Evolutionary conservation across 2,113 vertebrate genomes (phyloP).

Genomic region (Nesogale talazaci): DNA sequence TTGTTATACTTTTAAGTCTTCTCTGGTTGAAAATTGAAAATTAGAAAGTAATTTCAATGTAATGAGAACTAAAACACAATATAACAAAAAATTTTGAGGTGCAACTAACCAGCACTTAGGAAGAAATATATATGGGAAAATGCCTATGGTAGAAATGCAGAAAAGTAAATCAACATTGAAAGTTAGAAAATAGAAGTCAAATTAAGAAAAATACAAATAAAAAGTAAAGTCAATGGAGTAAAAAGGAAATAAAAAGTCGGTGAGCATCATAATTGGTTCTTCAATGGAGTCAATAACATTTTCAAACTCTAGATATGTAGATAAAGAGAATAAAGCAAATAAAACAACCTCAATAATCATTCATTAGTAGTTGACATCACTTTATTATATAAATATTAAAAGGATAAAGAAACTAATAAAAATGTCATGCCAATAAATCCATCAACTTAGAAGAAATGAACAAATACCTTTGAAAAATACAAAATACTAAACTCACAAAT

Average conservation of each 20-base stretch:
- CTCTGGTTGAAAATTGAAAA: not conserved
- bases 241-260: not conserved
- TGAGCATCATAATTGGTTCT: not conserved
- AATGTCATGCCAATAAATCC: not conserved
- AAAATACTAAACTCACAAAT: not conserved
- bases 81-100: not conserved
- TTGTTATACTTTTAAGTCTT: not conserved
- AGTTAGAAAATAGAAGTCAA: slow-evolving; percentile 18
- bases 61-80: not conserved
- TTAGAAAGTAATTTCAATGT: not conserved
- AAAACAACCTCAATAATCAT: not conserved
- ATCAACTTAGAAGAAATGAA: slow-evolving; percentile 4
- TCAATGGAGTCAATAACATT: too few relatives aligned
- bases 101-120: not conserved
- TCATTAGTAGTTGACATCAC: not conserved
- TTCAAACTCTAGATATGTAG: not conserved
- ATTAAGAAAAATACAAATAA: not conserved
- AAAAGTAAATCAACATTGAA: not conserved
- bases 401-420: too few relatives aligned
- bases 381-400: not conserved
- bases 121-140: not conserved
- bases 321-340: not conserved
- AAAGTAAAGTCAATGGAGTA: not conserved
- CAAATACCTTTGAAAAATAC: not conserved
- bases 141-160: not conserved